A percentile compares a stretch with the other conserved stretches of the same genome.
phyloP scores from a whole-genome alignment of 2,888 invertebrate species.

The Acrobasis consociella region DNA sequence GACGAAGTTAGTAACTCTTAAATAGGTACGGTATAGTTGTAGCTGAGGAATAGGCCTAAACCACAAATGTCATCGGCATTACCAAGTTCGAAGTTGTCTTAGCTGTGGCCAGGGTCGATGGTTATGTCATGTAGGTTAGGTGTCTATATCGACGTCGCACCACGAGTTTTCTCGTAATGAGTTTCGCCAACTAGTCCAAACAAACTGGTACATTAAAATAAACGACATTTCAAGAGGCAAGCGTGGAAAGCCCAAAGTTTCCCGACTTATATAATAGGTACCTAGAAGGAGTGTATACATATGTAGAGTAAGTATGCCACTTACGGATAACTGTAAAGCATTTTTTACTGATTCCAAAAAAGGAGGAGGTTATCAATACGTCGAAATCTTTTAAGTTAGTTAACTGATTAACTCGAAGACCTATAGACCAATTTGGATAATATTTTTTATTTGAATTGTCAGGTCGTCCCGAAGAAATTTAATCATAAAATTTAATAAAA shows the following conservation, averaged over 20 bases:
- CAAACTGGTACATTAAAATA: conserved; percentile 29
- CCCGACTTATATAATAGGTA: neutral
- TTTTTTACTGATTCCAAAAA: neutral
- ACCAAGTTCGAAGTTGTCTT: neutral
- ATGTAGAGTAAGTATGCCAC: neutral
- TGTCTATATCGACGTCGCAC: conserved; percentile 26
- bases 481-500: no score
- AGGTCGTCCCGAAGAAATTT: no score
- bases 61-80: neutral
- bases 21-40: no score
- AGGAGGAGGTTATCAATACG: no score
- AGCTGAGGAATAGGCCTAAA: no score
- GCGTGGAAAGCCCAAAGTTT: neutral
- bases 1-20: no score
- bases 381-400: no score
- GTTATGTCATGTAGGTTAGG: neutral
- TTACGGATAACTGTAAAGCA: neutral
- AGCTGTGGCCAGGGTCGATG: neutral
- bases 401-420: no score
- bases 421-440: no score
- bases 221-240: conserved; percentile 24
- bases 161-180: conserved; percentile 27
- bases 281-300: neutral
- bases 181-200: conserved; percentile 27
- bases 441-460: no score